phyloP scores from a whole-genome alignment of 2,888 invertebrate genomes.

The Hydriomena furcata region DNA sequence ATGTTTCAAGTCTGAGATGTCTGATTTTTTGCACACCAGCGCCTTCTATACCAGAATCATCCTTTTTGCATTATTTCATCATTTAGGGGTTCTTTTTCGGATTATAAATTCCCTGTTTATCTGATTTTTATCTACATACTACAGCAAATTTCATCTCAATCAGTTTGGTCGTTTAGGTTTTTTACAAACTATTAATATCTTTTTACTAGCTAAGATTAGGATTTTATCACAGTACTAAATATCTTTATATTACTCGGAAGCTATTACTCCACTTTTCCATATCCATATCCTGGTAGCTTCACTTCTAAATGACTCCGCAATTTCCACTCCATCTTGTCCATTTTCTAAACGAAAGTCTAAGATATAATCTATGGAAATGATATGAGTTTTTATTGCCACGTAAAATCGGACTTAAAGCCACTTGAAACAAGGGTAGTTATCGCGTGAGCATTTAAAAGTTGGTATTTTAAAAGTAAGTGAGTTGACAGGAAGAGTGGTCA shows the following conservation, averaged over 20 bases:
- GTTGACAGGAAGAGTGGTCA: conserved; percentile 30
- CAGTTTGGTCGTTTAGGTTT: no score
- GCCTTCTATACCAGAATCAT: no score
- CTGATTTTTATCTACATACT: no score
- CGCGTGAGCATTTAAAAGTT: background rate
- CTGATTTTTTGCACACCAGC: no score
- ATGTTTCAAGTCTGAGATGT: no score
- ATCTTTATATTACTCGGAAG: background rate
- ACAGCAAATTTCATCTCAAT: no score
- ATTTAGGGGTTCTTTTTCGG: no score
- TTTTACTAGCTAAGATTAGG: no score
- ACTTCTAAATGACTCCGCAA: conserved; percentile 26
- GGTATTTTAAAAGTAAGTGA: conserved; percentile 16
- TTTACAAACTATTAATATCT: no score
- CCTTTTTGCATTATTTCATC: no score
- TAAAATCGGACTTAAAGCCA: conserved; percentile 6
- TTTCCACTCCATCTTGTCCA: conserved; percentile 22
- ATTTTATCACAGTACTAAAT: no score
- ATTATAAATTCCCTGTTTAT: no score
- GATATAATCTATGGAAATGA: conserved; percentile 23
- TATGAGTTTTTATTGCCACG: background rate
- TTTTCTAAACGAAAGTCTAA: conserved; percentile 34
- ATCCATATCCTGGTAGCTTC: conserved; percentile 22
- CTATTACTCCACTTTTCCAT: conserved; percentile 19
- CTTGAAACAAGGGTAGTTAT: background rate